Evolutionary conservation across 2,113 vertebrate genomes (phyloP).

Genomic region (Rhinoderma darwinii): DNA sequence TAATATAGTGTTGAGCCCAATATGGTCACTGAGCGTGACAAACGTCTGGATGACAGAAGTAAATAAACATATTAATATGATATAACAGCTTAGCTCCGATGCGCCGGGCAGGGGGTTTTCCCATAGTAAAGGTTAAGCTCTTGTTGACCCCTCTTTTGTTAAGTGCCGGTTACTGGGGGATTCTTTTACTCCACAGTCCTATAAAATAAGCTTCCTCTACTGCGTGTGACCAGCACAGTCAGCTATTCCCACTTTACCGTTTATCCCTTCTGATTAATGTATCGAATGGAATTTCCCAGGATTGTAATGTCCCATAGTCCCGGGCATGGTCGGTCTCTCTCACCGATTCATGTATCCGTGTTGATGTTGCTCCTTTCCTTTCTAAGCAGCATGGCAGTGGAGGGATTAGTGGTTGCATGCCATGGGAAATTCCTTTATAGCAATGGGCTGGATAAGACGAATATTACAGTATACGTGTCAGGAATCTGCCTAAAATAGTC

Average conservation of each 20-base stretch:
- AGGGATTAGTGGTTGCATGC: not conserved
- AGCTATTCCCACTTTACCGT: constrained; percentile 8
- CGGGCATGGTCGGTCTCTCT: not conserved
- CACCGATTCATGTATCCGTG: not conserved
- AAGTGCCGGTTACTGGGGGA: not conserved
- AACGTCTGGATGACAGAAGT: not conserved
- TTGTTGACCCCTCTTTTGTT: constrained; percentile 19
- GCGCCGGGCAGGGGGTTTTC: not conserved
- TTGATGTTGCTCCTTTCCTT: not conserved
- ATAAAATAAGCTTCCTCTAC: not conserved
- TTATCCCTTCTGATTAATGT: not conserved
- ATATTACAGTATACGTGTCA: not conserved
- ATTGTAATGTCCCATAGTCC: not conserved
- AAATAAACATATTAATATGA: constrained; percentile 15
- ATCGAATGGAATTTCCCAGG: not conserved
- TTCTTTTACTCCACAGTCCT: not conserved
- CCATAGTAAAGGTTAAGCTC: constrained; percentile 20
- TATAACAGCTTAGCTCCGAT: not conserved
- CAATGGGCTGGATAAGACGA: not conserved
- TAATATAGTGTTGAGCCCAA: not conserved
- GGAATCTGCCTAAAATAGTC: not conserved
- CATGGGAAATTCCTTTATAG: not conserved
- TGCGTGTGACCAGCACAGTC: not conserved
- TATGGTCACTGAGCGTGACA: not conserved
- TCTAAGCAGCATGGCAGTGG: not conserved